Evolutionary conservation across 1,140 invertebrate species (phyloP).

Genomic region (Temnothorax nylanderi): DNA sequence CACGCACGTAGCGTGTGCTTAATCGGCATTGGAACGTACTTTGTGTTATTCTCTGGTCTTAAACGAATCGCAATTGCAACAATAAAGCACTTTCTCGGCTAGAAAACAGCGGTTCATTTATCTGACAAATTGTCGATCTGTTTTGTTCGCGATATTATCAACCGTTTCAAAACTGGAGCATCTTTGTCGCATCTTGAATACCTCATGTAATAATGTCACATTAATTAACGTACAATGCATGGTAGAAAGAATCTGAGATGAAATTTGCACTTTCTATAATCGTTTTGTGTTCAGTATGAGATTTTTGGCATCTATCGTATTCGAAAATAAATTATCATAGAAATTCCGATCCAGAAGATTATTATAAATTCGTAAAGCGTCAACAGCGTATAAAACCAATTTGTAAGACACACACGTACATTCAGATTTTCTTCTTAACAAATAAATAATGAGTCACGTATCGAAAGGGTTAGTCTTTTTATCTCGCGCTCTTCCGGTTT

Average conservation of each 20-base stretch:
- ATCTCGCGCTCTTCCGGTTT: conserved; percentile 39
- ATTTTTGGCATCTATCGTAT: neutral
- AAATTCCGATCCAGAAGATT: neutral
- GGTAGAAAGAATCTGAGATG: neutral
- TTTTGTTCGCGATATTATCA: neutral
- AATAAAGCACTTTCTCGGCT: neutral
- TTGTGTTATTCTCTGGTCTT: neutral
- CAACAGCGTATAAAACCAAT: neutral
- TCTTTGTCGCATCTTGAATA: neutral
- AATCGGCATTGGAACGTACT: neutral
- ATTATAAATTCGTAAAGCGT: neutral
- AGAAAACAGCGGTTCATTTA: neutral
- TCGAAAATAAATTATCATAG: neutral
- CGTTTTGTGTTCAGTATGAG: neutral
- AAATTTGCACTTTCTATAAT: neutral
- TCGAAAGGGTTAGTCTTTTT: neutral
- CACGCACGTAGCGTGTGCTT: neutral
- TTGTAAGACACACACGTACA: neutral
- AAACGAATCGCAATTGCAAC: neutral
- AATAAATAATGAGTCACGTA: conserved; percentile 2
- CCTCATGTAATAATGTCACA: neutral
- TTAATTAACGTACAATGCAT: neutral
- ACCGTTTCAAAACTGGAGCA: neutral
- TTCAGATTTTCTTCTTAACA: conserved; percentile 12
- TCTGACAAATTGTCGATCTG: neutral